A percentile compares a stretch with the other conserved stretches of the same genome.
Evolutionary conservation across 2,888 invertebrate species (phyloP).

Genomic region (Platycnemis pennipes): DNA sequence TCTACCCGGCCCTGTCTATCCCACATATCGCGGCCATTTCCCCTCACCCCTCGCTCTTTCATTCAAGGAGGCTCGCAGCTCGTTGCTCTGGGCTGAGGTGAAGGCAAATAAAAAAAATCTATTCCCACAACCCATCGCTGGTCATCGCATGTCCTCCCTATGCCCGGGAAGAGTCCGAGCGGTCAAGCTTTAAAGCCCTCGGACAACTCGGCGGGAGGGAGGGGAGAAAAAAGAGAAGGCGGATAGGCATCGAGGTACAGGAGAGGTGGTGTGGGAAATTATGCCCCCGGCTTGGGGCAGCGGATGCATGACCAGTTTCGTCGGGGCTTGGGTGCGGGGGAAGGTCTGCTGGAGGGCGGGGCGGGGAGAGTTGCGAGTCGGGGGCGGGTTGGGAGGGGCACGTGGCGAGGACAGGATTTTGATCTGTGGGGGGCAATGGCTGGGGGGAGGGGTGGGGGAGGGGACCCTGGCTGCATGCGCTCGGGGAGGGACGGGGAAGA

Average conservation of each 20-base stretch:
- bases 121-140: neutral
- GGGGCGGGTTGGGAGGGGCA: neutral
- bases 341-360: neutral
- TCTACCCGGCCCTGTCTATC: no score
- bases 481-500: neutral
- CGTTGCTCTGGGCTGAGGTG: neutral
- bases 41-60: neutral
- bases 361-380: constrained; percentile 2
- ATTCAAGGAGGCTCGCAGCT: neutral
- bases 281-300: neutral
- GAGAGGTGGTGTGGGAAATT: neutral
- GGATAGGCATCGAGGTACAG: neutral
- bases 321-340: neutral
- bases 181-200: neutral
- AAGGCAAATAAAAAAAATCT: neutral
- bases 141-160: neutral
- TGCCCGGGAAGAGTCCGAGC: neutral
- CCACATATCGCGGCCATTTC: no score
- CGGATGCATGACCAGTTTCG: neutral
- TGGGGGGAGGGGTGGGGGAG: neutral
- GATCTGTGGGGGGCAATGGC: constrained; percentile 22
- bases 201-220: neutral
- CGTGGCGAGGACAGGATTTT: constrained; percentile 49
- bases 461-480: neutral
- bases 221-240: neutral